phyloP scores from a whole-genome alignment of 1,140 invertebrate species.

The Neuroterus valhalla region DNA sequence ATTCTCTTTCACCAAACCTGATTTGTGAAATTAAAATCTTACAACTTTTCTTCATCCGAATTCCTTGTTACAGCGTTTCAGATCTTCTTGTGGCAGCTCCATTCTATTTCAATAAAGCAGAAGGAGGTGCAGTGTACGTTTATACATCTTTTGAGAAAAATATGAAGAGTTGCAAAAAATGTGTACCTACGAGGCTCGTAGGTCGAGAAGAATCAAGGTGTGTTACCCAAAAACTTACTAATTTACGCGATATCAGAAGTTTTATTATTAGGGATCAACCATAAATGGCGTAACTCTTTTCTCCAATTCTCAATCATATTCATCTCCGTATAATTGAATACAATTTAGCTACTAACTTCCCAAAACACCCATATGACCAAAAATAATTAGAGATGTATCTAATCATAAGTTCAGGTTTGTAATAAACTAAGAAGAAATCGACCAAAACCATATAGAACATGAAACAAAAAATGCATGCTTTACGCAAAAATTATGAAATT shows the following conservation, averaged over 20 bases:
- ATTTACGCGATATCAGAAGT: not conserved
- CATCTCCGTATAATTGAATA: too few species aligned
- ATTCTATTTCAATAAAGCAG: conserved; percentile 88
- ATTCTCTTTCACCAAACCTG: not conserved
- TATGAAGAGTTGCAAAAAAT: conserved; percentile 56
- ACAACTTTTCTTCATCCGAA: not conserved
- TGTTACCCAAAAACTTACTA: not conserved
- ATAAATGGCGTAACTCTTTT: too few species aligned
- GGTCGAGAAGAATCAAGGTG: conserved; percentile 71
- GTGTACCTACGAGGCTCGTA: conserved; percentile 64
- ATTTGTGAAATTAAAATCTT: not conserved
- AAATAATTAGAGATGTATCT: too few species aligned
- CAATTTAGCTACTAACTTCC: too few species aligned
- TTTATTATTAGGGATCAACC: not conserved
- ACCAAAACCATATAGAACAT: too few species aligned
- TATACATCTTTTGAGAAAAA: conserved; percentile 79
- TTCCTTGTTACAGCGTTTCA: conserved; percentile 78
- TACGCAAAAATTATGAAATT: too few species aligned
- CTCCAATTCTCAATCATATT: too few species aligned
- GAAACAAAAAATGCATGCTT: too few species aligned
- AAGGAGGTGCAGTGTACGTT: conserved; percentile 93
- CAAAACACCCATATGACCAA: too few species aligned
- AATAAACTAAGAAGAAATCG: too few species aligned
- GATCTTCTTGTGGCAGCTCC: conserved; percentile 94
- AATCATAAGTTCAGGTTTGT: too few species aligned